Evolutionary conservation across 1,140 invertebrate species (phyloP), one percentile per base, ranked within the genome.

Genomic region (Lasioglossum baleicum): DNA sequence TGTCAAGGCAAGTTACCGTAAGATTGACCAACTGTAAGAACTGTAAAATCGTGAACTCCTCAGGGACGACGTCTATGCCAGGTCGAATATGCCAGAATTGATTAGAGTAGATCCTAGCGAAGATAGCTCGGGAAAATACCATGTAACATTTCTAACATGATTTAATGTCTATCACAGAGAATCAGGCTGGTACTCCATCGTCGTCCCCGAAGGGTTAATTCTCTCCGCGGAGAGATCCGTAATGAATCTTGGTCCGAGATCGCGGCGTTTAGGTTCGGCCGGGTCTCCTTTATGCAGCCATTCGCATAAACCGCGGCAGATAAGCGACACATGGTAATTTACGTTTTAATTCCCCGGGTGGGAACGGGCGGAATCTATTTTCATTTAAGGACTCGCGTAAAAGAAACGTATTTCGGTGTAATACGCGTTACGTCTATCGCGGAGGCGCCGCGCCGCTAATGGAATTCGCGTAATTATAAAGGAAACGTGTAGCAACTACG

Each of bases 1-100:
- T 92, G 92, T 83, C 92, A 93, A 90, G 92, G 92, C 92, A 87
- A 71, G 82, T n/a, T 8, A 13, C 51, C 17, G 3, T 15, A 53
- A 53, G 6, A 53, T 15, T 15, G 15, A 20, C 15, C 13, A 15
- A 15, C 44, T 3, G 44, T 48, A 48, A 44, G 44, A 44, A 44
- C 0, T 11, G 0, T 8, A 8, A 11, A 5, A 8, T 26, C 26
- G 26, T 1, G 26, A 26, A 26, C 26, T 26, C 26, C 1, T 26
- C 26, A 26, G 0, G 26, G 26, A 26, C 26, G 26, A 26, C 26
- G 26, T 26, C 26, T 26, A 26, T 26, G 26, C 26, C 26, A 26
- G 1, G 26, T 26, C 26, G 26, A 26, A 26, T 26, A 26, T 26
- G 26, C 1, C 26, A 26, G 26, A 26, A 26, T 26, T 26, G 26